A percentile compares a stretch with the other conserved stretches of the same genome.
These are phyloP conservation scores for Micronycteris hirsuta DNA, from an alignment of 2,113 vertebrate genomes.

Conservation along the genomic window DNA sequence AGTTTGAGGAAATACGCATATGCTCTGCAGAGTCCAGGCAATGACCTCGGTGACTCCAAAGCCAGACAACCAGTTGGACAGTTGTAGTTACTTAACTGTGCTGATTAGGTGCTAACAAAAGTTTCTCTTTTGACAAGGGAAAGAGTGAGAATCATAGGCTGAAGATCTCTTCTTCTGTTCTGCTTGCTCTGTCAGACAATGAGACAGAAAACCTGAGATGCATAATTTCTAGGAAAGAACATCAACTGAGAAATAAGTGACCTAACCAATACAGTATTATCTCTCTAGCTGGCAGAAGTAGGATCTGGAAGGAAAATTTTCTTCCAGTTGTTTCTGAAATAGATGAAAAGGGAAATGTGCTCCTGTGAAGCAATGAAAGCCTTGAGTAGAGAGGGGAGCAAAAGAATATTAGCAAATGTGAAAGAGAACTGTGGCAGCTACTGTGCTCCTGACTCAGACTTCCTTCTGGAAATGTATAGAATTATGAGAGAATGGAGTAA, in stretches of 20 bases:
- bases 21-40: not conserved
- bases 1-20: slow-evolving; percentile 22
- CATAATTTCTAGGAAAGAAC: not conserved
- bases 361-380: not conserved
- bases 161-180: not conserved
- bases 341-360: not conserved
- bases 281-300: not conserved
- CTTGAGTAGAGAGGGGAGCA: not conserved
- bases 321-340: not conserved
- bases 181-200: not conserved
- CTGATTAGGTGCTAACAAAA: not conserved
- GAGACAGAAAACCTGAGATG: not conserved
- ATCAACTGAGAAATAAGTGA: not conserved
- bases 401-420: not conserved
- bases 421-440: not conserved
- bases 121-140: not conserved
- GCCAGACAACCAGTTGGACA: not conserved
- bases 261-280: not conserved
- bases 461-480: not conserved
- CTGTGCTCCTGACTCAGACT: not conserved
- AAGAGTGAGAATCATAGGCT: not conserved
- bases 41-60: not conserved
- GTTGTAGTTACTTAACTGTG: not conserved
- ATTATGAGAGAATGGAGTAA: not conserved
- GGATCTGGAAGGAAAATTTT: not conserved